Conservation (phyloP, 2,113 vertebrate species). For the Hyla sarda region DNA sequence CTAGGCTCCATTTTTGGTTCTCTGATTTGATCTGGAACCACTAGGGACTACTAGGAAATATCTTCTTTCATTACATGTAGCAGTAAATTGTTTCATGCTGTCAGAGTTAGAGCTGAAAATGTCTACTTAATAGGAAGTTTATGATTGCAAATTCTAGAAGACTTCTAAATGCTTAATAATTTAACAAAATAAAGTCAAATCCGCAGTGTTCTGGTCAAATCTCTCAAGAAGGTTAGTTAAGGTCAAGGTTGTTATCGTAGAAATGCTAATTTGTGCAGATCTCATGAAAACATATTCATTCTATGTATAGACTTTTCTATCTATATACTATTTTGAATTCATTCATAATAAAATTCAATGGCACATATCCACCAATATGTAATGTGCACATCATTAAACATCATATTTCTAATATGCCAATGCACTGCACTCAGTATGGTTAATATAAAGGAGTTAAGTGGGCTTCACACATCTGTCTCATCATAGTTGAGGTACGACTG, state of each 20-base stretch:
- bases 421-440: not conserved
- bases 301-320: not conserved
- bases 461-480: no score
- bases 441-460: no score
- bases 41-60: slow-evolving; percentile 46
- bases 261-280: not conserved
- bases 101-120: slow-evolving; percentile 48
- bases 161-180: slow-evolving; percentile 54
- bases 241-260: slow-evolving; percentile 18
- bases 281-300: not conserved
- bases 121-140: slow-evolving; percentile 56
- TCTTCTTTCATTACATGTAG: slow-evolving; percentile 55
- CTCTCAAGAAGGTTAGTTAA: not conserved
- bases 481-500: no score
- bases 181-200: slow-evolving; percentile 46
- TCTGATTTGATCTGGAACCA: slow-evolving; percentile 55
- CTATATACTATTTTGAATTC: not conserved
- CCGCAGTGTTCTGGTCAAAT: slow-evolving; percentile 26
- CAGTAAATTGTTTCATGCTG: slow-evolving; percentile 58
- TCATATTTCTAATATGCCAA: not conserved
- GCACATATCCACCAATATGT: not conserved
- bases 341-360: not conserved
- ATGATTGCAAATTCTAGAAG: slow-evolving; percentile 50
- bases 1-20: slow-evolving; percentile 51
- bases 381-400: not conserved